Evolutionary conservation across 1,140 invertebrate species (phyloP).

Genomic region (Drosophila grimshawi): DNA sequence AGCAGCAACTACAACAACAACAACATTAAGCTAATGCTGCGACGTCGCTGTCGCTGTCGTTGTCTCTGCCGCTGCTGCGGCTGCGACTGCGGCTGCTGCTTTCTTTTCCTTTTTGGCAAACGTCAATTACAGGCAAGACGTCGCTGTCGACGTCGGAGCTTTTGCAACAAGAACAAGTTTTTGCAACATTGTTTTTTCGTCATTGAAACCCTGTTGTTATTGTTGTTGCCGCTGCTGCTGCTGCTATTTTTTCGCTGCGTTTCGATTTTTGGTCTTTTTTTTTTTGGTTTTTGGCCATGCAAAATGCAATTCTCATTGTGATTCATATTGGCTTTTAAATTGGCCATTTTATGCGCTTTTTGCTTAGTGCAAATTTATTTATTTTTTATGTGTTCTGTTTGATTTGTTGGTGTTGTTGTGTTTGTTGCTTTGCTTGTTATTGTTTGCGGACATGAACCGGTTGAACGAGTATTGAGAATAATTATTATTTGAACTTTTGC

Average conservation of each 20-base stretch:
- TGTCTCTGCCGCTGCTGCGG: not conserved
- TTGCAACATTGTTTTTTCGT: conserved; percentile 11
- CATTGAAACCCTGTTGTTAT: conserved; percentile 19
- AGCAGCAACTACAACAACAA: conserved; percentile 18
- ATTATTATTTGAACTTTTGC: conserved; percentile 38
- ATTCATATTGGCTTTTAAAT: conserved; percentile 49
- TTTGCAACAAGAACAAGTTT: conserved; percentile 41
- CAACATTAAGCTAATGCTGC: conserved; percentile 20
- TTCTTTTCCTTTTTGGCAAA: conserved; percentile 42
- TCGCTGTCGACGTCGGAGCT: conserved; percentile 12
- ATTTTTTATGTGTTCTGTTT: conserved; percentile 11
- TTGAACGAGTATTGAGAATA: conserved; percentile 36
- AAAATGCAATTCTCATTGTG: conserved; percentile 51
- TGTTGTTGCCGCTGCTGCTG: conserved; percentile 5
- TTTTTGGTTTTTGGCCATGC: conserved; percentile 24
- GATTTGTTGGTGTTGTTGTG: conserved; percentile 9
- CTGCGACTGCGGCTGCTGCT: conserved; percentile 23
- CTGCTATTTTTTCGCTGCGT: conserved; percentile 18
- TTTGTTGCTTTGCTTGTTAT: conserved; percentile 19
- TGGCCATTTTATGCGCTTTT: conserved; percentile 31
- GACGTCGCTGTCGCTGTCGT: not conserved
- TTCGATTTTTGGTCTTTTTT: conserved; percentile 9
- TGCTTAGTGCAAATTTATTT: not conserved
- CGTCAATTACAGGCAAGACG: conserved; percentile 39
- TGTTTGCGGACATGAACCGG: conserved; percentile 42